Percentiles rank a stretch among this genome's conserved stretches.
Evolutionary conservation across 2,113 vertebrate genomes (phyloP).

Genomic region (Pseudois nayaur): DNA sequence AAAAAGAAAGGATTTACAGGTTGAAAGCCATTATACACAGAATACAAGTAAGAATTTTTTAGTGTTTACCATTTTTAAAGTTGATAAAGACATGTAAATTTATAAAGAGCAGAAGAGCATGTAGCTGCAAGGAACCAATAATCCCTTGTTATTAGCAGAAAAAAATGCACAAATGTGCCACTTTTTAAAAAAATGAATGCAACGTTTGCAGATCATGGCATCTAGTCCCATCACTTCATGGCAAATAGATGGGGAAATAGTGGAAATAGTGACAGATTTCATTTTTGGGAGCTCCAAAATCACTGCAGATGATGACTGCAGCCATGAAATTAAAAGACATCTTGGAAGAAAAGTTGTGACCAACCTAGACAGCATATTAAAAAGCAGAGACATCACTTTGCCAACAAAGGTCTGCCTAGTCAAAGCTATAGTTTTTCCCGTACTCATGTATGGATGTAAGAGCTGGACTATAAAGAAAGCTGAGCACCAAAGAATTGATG

Average conservation of each 20-base stretch:
- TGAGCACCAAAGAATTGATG: accelerated
- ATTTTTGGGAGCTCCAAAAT: accelerated
- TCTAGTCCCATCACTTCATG: neutral
- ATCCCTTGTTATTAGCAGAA: neutral
- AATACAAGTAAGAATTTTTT: neutral
- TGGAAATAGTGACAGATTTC: neutral
- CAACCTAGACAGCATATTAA: neutral
- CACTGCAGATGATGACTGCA: neutral
- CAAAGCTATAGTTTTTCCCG: neutral
- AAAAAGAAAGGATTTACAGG: neutral
- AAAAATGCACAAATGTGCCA: neutral
- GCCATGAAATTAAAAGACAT: neutral
- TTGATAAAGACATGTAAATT: neutral
- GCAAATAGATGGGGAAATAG: neutral
- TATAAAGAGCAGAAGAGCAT: neutral
- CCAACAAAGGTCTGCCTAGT: accelerated
- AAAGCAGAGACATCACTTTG: neutral
- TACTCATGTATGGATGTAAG: neutral
- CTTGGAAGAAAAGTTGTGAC: neutral
- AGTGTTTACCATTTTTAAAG: neutral
- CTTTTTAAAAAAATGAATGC: neutral
- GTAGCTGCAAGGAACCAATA: neutral
- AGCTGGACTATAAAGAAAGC: neutral
- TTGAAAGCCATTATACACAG: neutral
- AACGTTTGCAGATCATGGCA: neutral